Evolutionary conservation across 1,140 invertebrate genomes (phyloP).

Genomic region (Belonocnema kinseyi): DNA sequence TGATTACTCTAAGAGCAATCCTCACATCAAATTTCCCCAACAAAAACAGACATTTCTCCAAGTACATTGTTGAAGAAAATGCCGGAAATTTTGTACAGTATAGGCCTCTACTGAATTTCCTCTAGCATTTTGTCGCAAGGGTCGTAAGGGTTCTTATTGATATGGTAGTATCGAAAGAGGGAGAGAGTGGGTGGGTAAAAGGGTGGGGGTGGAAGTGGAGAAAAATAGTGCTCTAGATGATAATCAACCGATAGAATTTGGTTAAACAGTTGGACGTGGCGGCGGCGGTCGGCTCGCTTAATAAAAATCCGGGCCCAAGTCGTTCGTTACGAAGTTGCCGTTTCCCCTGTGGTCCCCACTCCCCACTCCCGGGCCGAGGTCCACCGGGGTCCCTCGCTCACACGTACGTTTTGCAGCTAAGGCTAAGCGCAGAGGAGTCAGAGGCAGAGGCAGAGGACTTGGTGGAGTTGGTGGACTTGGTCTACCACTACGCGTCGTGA

Average conservation of each 20-base stretch:
- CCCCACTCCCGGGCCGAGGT: neutral
- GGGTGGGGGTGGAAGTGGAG: neutral
- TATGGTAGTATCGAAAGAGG: slow-evolving; percentile 17
- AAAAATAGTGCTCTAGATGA: slow-evolving; percentile 40
- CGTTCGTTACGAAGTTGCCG: slow-evolving; percentile 41
- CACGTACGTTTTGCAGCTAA: slow-evolving; percentile 42
- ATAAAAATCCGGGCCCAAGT: slow-evolving; percentile 56
- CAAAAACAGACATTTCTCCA: too few species aligned
- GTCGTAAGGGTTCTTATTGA: neutral
- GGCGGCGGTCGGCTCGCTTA: slow-evolving; percentile 55
- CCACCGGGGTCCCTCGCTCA: slow-evolving; percentile 15
- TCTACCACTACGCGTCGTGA: slow-evolving; percentile 34
- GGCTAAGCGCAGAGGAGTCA: too few species aligned
- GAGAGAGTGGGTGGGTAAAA: neutral
- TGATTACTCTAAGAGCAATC: too few species aligned
- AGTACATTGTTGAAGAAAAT: too few species aligned
- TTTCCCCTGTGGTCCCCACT: neutral
- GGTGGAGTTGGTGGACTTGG: neutral
- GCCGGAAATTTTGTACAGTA: too few species aligned
- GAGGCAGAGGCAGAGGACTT: slow-evolving; percentile 37
- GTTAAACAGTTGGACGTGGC: slow-evolving; percentile 58
- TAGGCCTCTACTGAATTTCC: too few species aligned
- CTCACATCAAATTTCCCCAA: too few species aligned
- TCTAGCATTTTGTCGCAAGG: too few species aligned
- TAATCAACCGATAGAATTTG: slow-evolving; percentile 58